These are phyloP conservation scores for Drosophila merina DNA, from an alignment of 2,888 invertebrate species.

Conservation along the genomic window DNA sequence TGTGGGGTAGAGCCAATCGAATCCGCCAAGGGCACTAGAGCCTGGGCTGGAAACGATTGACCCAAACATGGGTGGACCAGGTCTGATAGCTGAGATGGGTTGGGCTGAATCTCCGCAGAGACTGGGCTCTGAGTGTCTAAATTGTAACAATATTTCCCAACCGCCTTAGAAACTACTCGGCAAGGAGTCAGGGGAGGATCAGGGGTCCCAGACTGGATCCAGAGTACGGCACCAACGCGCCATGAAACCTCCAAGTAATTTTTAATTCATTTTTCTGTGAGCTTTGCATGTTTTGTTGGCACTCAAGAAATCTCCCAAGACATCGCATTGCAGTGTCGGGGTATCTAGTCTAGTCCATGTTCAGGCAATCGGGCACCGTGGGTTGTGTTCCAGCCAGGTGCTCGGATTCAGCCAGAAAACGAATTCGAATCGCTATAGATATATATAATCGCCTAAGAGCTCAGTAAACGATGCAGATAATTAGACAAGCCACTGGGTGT, in stretches of 20 bases:
- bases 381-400: slow-evolving; percentile 10
- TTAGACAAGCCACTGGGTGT: background rate
- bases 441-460: background rate
- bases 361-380: slow-evolving; percentile 10
- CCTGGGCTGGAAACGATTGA: slow-evolving; percentile 1
- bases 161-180: slow-evolving; percentile 31
- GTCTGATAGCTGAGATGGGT: background rate
- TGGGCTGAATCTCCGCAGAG: background rate
- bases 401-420: slow-evolving; percentile 22
- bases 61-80: background rate
- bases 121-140: slow-evolving; percentile 39
- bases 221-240: background rate
- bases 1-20: slow-evolving; percentile 10
- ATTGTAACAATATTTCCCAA: slow-evolving; percentile 72
- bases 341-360: slow-evolving; percentile 14
- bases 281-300: slow-evolving; percentile 18
- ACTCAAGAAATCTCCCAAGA: slow-evolving; percentile 36
- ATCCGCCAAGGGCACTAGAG: slow-evolving; percentile 16
- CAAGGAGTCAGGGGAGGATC: background rate
- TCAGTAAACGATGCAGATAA: slow-evolving; percentile 12
- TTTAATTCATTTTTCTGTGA: background rate
- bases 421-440: no score
- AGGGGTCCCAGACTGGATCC: background rate
- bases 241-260: no score
- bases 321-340: slow-evolving; percentile 24